Evolutionary conservation across 2,113 vertebrate species (phyloP).

Genomic region (Rhinoptilus africanus): DNA sequence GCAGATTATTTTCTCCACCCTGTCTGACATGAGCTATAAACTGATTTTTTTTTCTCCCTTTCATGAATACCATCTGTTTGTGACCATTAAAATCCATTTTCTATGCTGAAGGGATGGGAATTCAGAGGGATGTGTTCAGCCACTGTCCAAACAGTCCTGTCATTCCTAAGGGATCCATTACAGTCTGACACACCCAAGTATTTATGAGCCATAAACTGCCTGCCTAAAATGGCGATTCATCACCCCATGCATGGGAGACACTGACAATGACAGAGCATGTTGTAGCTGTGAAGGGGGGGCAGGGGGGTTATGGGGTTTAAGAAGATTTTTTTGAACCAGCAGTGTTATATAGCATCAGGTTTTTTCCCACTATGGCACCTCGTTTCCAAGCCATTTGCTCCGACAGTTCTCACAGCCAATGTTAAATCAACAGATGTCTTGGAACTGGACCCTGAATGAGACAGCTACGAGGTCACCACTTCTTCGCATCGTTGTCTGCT

Average conservation of each 20-base stretch:
- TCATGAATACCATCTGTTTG: slow-evolving; percentile 65
- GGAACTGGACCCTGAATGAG: neutral
- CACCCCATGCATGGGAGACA: neutral
- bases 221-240: slow-evolving; percentile 62
- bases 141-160: slow-evolving; percentile 50
- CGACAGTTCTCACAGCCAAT: neutral
- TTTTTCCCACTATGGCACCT: neutral
- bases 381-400: slow-evolving; percentile 1
- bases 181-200: slow-evolving; percentile 67
- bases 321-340: neutral
- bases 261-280: slow-evolving; percentile 36
- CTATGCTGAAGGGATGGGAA: slow-evolving; percentile 47
- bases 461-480: neutral
- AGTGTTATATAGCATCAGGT: neutral
- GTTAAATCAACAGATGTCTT: slow-evolving; percentile 34
- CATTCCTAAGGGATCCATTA: slow-evolving; percentile 65
- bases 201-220: slow-evolving; percentile 66
- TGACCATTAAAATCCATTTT: slow-evolving; percentile 71
- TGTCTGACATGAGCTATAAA: slow-evolving; percentile 38
- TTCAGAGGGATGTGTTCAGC: slow-evolving; percentile 41
- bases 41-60: neutral
- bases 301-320: neutral
- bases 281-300: neutral
- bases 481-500: neutral
- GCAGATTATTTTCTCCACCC: slow-evolving; percentile 30